Conservation (phyloP, 1,140 invertebrate species). For the Aphis gossypii region DNA sequence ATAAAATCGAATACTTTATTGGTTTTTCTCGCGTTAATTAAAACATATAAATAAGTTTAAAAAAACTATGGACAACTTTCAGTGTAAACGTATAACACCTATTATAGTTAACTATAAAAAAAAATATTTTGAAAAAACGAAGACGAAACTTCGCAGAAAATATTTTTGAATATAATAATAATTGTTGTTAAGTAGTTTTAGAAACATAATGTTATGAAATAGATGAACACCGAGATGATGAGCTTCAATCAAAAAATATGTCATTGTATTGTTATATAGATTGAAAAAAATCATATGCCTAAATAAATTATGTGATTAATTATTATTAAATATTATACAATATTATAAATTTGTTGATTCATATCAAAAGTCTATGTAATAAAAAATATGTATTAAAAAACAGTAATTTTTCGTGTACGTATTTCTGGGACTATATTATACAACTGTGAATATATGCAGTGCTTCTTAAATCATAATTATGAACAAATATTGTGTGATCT, state of each 20-base stretch:
- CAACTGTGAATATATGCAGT: neutral
- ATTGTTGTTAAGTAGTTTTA: neutral
- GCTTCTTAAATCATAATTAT: conserved; percentile 53
- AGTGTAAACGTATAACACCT: neutral
- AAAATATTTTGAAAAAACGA: neutral
- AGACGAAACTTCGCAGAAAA: neutral
- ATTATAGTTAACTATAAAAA: neutral
- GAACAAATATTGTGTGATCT: conserved; percentile 39
- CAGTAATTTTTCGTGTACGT: conserved; percentile 23
- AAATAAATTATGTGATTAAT: conserved; percentile 48
- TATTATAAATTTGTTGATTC: conserved; percentile 44
- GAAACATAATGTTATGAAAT: neutral
- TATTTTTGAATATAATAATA: neutral
- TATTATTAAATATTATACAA: neutral
- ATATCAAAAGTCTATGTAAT: conserved; percentile 53
- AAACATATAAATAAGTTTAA: neutral
- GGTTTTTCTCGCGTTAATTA: neutral
- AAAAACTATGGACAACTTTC: neutral
- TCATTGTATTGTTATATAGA: neutral
- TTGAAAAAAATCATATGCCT: neutral
- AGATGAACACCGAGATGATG: conserved; percentile 28
- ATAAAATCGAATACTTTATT: neutral
- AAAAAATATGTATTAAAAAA: conserved; percentile 17
- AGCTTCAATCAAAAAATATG: conserved; percentile 48
- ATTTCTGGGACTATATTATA: neutral